Base-by-base conservation (phyloP, 2,113 vertebrate genomes). In the Eptatretus burgeri region DNA sequence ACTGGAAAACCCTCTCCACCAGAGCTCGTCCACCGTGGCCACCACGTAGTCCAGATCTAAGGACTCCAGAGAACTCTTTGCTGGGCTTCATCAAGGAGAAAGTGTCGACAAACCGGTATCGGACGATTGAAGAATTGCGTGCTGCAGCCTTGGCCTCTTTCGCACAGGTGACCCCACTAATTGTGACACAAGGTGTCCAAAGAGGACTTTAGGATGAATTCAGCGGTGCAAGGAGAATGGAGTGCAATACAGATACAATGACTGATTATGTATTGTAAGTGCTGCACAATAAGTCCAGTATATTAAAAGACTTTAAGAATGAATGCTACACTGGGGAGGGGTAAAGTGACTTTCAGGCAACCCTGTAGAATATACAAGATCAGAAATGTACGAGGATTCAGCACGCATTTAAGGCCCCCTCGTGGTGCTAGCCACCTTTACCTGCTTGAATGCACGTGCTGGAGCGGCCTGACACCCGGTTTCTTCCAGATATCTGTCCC, bases 401-500 rank as follows among this genome's bases (percentile, higher is more conserved):
- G 10, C 51, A 9, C 52, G 16, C 19, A 27, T 27, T 5, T 50
- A 14, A 27, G 4, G 41, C 20, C 5, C 11, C 52, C 18, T 65
- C 52, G 11, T 13, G 49, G 14, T 10, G 51, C 10, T 51, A 51
- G 10, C 64, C 60, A 67, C 63, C 68, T 75, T 76, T 64, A 95
- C 91, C 79, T 80, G 78, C 76, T 81, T 86, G 71, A 95, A 98
- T 64, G 83, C 78, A 65, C 85, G 83, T 27, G 77, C 60, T 8
- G 81, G 78, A 66, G 89, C 91, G 18, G 84, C 82, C 65, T 79
- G 79, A 18, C 84, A 73, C 50, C 85, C 77, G 0, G 85, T 98
- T 75, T 95, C 89, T 66, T 81, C 78, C 69, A 98, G 74, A 71
- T 95, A 98, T 64, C 73, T 81, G 68, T 87, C 79, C 91, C 91